A percentile compares a stretch with the other conserved stretches of the same genome.
Evolutionary conservation across 2,113 vertebrate species (phyloP).

Genomic region (Halichoerus grypus): DNA sequence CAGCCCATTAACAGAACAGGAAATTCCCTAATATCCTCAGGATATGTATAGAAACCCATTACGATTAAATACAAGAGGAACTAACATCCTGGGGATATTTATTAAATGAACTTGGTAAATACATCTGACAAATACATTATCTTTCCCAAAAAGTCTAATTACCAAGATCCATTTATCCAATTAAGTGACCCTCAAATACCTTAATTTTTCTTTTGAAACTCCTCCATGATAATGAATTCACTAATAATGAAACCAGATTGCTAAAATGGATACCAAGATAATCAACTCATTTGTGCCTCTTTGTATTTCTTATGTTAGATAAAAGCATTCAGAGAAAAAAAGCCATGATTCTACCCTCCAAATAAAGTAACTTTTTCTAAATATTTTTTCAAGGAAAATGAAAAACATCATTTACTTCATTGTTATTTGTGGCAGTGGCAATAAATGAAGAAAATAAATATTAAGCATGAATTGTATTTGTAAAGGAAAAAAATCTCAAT

Average conservation of each 20-base stretch:
- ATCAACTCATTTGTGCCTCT: conserved; percentile 52
- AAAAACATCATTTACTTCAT: conserved; percentile 41
- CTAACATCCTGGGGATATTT: conserved; percentile 69
- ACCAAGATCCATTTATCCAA: conserved; percentile 73
- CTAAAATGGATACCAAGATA: conserved; percentile 70
- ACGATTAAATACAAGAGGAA: conserved; percentile 45
- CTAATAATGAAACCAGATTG: conserved; percentile 73
- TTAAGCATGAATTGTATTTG: conserved; percentile 39
- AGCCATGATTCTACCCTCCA: not conserved
- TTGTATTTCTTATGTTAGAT: conserved; percentile 32
- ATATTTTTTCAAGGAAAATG: conserved; percentile 42
- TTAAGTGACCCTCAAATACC: conserved; percentile 70
- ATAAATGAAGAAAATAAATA: conserved; percentile 35
- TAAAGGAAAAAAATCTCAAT: conserved; percentile 1
- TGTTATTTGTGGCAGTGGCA: conserved; percentile 33
- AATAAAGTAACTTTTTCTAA: conserved; percentile 41
- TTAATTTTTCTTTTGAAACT: conserved; percentile 73
- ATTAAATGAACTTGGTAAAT: conserved; percentile 73
- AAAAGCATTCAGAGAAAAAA: conserved; percentile 10
- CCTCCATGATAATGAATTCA: conserved; percentile 64
- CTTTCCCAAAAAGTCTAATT: conserved; percentile 51
- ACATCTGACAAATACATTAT: conserved; percentile 68
- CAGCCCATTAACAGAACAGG: conserved; percentile 67
- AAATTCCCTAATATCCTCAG: conserved; percentile 75
- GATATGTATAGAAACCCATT: conserved; percentile 67